These are phyloP conservation scores for Malurus leucopterus DNA, from an alignment of 2,797 vertebrate species.

Conservation along the genomic window DNA sequence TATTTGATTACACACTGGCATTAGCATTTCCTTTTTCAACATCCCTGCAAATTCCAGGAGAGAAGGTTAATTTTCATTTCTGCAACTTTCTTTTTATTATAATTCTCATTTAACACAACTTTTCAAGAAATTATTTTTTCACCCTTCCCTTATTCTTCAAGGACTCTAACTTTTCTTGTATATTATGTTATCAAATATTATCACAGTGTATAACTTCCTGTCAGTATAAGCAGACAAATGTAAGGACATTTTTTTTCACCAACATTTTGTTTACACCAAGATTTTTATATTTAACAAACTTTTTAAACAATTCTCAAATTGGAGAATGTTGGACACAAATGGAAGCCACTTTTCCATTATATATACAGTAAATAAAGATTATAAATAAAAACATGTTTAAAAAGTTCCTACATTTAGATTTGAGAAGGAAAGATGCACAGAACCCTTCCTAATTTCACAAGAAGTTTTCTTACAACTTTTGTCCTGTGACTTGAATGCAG, in stretches of 20 bases:
- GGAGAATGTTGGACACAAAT: background rate
- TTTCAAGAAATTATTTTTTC: background rate
- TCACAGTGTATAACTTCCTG: background rate
- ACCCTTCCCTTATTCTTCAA: background rate
- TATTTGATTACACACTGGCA: background rate
- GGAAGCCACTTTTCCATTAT: conserved; percentile 35
- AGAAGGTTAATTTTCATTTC: background rate
- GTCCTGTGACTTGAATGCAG: background rate
- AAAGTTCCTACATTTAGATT: background rate
- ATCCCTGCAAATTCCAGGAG: background rate
- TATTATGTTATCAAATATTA: background rate
- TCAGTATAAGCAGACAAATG: background rate
- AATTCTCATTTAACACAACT: background rate
- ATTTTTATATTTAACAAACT: conserved; percentile 25
- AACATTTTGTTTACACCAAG: conserved; percentile 4
- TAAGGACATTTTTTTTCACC: conserved; percentile 29
- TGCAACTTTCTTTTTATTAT: background rate
- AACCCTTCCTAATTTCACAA: conserved; percentile 28
- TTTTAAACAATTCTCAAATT: background rate
- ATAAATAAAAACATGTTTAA: background rate
- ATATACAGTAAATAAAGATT: conserved; percentile 13
- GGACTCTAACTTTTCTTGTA: background rate
- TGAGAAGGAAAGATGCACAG: background rate
- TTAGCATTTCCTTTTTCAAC: background rate
- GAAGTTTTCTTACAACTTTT: background rate